Conservation (phyloP, 2,888 invertebrate species). For the Saturnia pavonia region DNA sequence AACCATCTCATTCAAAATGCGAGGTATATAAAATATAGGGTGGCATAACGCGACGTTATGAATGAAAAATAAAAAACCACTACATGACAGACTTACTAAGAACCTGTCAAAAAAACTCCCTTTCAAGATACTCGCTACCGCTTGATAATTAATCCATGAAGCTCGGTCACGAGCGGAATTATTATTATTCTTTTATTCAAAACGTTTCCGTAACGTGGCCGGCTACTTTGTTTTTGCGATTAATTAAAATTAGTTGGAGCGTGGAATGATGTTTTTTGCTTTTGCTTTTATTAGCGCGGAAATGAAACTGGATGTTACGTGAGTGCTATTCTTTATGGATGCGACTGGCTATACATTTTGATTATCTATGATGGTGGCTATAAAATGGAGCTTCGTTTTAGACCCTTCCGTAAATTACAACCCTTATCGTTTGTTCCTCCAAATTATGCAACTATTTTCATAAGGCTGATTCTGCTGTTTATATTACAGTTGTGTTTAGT, state of each 20-base stretch:
- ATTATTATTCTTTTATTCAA: slow-evolving; percentile 61
- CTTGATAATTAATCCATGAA: background rate
- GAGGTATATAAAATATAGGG: too few relatives aligned
- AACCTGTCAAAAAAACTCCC: too few relatives aligned
- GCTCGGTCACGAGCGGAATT: slow-evolving; percentile 37
- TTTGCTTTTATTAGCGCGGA: slow-evolving; percentile 41
- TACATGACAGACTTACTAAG: too few relatives aligned
- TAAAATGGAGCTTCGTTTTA: slow-evolving; percentile 17
- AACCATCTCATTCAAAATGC: too few relatives aligned
- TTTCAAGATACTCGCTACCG: background rate
- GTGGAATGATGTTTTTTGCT: slow-evolving; percentile 43
- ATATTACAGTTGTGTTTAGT: background rate
- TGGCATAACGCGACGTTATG: too few relatives aligned
- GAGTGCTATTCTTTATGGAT: slow-evolving; percentile 36
- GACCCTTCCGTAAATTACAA: background rate
- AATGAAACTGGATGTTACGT: slow-evolving; percentile 38
- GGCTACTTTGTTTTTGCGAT: slow-evolving; percentile 69
- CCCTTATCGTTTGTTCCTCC: background rate
- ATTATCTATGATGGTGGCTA: slow-evolving; percentile 19
- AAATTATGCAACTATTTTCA: background rate
- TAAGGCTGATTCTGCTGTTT: background rate
- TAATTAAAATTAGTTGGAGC: slow-evolving; percentile 72
- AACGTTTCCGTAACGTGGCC: slow-evolving; percentile 53
- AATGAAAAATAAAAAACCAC: too few relatives aligned
- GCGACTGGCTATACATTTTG: slow-evolving; percentile 26